A percentile compares a stretch with the other conserved stretches of the same genome.
Evolutionary conservation across 1,140 invertebrate species (phyloP).

Genomic region (Teleogryllus occipitalis): DNA sequence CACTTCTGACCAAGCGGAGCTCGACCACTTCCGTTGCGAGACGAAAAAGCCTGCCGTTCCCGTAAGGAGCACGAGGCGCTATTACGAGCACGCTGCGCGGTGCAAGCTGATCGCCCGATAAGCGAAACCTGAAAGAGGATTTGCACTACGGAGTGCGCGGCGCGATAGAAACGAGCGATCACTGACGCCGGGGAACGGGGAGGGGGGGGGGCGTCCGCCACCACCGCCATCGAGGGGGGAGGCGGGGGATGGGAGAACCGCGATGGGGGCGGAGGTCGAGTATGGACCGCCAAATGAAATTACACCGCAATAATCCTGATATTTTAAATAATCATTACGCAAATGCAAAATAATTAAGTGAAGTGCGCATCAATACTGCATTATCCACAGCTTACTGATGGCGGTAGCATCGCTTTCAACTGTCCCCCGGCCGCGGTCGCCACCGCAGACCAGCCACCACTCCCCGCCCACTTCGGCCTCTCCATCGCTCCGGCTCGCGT

Average conservation of each 20-base stretch:
- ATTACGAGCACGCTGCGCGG: neutral
- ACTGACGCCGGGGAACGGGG: neutral
- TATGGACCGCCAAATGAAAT: neutral
- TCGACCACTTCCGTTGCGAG: no score
- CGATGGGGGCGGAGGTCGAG: neutral
- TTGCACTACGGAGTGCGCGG: neutral
- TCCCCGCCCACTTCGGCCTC: no score
- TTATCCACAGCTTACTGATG: conserved; percentile 1
- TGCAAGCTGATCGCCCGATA: neutral
- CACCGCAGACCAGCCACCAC: neutral
- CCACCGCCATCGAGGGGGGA: neutral
- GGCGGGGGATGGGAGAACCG: neutral
- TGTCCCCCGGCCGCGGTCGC: neutral
- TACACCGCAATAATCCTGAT: conserved; percentile 4
- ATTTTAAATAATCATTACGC: conserved; percentile 6
- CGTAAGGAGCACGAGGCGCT: neutral
- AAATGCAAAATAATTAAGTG: conserved; percentile 1
- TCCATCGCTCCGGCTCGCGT: neutral
- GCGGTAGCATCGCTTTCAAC: neutral
- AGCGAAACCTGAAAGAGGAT: neutral
- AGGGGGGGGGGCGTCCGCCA: neutral
- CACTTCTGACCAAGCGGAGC: no score
- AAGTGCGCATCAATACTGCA: conserved; percentile 1
- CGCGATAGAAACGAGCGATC: neutral
- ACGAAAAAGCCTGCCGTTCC: no score